phyloP scores from a whole-genome alignment of 2,888 invertebrate species.

The Tyria jacobaeae region DNA sequence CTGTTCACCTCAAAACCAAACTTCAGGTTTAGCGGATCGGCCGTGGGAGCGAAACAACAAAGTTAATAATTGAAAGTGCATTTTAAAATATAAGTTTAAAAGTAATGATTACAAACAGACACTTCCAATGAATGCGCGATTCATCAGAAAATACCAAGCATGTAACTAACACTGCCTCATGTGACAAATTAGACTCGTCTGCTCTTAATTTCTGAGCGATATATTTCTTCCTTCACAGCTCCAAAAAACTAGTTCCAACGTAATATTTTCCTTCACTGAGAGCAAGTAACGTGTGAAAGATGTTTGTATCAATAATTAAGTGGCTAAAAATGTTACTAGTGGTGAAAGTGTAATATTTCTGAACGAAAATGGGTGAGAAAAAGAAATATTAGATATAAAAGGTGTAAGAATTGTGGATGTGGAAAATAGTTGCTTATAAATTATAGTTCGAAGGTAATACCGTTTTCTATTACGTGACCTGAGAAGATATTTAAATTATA shows the following conservation, averaged over 20 bases:
- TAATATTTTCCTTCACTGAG: conserved; percentile 22
- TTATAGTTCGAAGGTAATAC: not conserved
- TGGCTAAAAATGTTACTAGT: conserved; percentile 34
- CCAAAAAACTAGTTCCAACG: conserved; percentile 18
- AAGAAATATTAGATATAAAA: conserved; percentile 16
- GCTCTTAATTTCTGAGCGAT: conserved; percentile 22
- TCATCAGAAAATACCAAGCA: not conserved
- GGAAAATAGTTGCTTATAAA: conserved; percentile 6
- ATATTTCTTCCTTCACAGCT: conserved; percentile 19
- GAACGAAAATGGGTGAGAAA: conserved; percentile 15
- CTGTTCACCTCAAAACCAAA: too few species aligned
- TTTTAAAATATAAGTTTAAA: too few species aligned
- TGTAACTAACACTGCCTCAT: not conserved
- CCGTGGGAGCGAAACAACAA: too few species aligned
- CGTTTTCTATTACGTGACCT: too few species aligned
- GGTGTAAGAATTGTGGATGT: conserved; percentile 17
- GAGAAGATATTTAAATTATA: too few species aligned
- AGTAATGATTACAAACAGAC: too few species aligned
- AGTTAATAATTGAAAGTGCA: too few species aligned
- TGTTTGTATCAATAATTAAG: conserved; percentile 38
- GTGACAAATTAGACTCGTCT: conserved; percentile 20
- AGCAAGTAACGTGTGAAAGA: conserved; percentile 16
- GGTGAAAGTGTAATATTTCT: conserved; percentile 10
- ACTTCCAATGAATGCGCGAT: too few species aligned
- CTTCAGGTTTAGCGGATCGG: too few species aligned